These are phyloP conservation scores for Dolichallabes microphthalmus DNA, from an alignment of 2,113 vertebrate species.

Conservation along the genomic window DNA sequence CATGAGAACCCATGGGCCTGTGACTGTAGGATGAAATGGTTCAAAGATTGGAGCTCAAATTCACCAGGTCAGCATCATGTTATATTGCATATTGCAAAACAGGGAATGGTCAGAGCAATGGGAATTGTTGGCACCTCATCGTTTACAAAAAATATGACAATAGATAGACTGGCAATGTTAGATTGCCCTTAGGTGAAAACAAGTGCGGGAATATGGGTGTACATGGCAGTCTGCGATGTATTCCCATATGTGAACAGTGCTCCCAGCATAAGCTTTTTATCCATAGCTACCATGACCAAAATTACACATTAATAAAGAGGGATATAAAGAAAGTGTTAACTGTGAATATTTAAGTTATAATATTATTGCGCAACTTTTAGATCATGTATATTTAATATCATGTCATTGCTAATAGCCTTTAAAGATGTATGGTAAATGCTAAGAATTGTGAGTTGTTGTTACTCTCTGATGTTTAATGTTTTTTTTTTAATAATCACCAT, in stretches of 20 bases:
- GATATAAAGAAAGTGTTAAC: background rate
- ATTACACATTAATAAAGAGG: background rate
- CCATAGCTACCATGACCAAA: background rate
- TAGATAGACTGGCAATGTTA: background rate
- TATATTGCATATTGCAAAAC: background rate
- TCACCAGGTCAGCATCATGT: conserved; percentile 72
- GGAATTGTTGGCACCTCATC: no score
- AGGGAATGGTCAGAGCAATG: background rate
- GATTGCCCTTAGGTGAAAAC: background rate
- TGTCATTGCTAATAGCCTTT: background rate
- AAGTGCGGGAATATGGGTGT: background rate
- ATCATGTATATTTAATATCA: background rate
- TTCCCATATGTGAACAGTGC: background rate
- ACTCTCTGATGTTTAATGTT: background rate
- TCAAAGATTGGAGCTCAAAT: conserved; percentile 74
- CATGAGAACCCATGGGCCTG: conserved; percentile 90
- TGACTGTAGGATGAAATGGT: conserved; percentile 81
- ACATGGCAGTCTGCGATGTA: background rate
- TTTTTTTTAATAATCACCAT: background rate
- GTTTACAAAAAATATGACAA: no score
- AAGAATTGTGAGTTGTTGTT: background rate
- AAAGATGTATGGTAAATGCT: background rate
- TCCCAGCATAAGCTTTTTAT: background rate
- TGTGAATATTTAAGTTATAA: background rate
- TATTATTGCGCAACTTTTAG: background rate